Evolutionary conservation across 2,888 invertebrate genomes (phyloP), one percentile per base, ranked within the genome.

Genomic region (Dugesia japonica): DNA sequence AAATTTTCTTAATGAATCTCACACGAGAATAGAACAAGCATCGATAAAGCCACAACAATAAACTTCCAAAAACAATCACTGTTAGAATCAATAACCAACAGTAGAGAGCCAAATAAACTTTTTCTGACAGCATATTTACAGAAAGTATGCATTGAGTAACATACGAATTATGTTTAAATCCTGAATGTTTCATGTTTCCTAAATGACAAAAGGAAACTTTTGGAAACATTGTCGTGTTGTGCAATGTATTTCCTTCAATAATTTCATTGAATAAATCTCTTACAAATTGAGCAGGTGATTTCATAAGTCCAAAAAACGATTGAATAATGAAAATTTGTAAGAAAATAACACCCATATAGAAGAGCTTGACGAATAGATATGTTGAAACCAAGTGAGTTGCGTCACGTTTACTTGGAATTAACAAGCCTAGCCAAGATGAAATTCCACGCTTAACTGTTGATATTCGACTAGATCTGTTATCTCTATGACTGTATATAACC

Each of bases 141-240:
- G 56, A n/a, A 4, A 56, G 56, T 4, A 56, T 56, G 17, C 56
- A 56, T 56, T 56, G 56, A 56, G 56, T 56, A n/a, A 56, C 56
- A 56, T 56, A 56, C 7, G 56, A 56, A 23, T 56, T 56, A 56
- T 56, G 56, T n/a, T 56, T 56, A n/a, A 56, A 56, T 56, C 56
- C 56, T 56, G 56, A n/a, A 23, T 56, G 56, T 23, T 56, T 56
- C 56, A 56, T 56, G n/a, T 56, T 56, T 56, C 56, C 56, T n/a
- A 56, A 23, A 56, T 56, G 56, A 56, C 56, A 56, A 23, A 56
- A 56, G 56, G 56, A 56, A 56, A 56, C 56, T 23, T 56, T 56
- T n/a, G 56, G 56, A 56, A 56, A 56, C 56, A 56, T 56, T 56
- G 56, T 56, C 1, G 56, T 56, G 17, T 56, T 56, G 23, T 56